These are phyloP conservation scores for Dilophus febrilis DNA, from an alignment of 2,888 invertebrate species.

Conservation along the genomic window DNA sequence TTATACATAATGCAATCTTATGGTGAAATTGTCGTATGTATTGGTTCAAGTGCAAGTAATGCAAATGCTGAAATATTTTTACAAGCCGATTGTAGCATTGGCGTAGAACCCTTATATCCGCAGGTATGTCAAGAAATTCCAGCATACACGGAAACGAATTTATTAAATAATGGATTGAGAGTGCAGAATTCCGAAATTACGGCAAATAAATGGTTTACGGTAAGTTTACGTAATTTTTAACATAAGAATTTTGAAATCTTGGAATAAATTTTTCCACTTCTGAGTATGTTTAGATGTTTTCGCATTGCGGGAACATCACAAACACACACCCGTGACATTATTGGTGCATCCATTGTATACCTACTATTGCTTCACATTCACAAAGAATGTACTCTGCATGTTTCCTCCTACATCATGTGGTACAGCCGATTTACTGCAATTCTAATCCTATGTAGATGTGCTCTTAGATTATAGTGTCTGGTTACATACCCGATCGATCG, in stretches of 20 bases:
- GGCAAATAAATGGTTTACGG: conserved; percentile 1
- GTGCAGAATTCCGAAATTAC: conserved; percentile 9
- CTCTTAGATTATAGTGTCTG: too few species aligned
- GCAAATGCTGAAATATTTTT: conserved; percentile 84
- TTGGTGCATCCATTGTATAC: too few species aligned
- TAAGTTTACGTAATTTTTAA: neutral
- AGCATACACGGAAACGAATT: conserved; percentile 26
- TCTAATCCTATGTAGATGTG: too few species aligned
- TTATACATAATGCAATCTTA: conserved; percentile 87
- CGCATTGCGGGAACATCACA: too few species aligned
- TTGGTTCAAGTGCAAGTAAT: conserved; percentile 76
- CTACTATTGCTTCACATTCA: too few species aligned
- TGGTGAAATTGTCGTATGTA: conserved; percentile 86
- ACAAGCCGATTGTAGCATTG: conserved; percentile 83
- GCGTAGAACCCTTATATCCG: conserved; percentile 84
- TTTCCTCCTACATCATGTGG: too few species aligned
- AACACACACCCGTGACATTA: too few species aligned
- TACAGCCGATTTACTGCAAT: too few species aligned
- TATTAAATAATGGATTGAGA: conserved; percentile 23
- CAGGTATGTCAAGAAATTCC: conserved; percentile 33
- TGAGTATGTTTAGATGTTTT: too few species aligned
- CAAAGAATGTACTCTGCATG: too few species aligned
- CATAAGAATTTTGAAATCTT: neutral
- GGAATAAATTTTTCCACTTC: too few species aligned
- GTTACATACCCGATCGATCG: too few species aligned